Evolutionary conservation across 2,113 vertebrate genomes (phyloP).

Genomic region (Salvelinus fontinalis): DNA sequence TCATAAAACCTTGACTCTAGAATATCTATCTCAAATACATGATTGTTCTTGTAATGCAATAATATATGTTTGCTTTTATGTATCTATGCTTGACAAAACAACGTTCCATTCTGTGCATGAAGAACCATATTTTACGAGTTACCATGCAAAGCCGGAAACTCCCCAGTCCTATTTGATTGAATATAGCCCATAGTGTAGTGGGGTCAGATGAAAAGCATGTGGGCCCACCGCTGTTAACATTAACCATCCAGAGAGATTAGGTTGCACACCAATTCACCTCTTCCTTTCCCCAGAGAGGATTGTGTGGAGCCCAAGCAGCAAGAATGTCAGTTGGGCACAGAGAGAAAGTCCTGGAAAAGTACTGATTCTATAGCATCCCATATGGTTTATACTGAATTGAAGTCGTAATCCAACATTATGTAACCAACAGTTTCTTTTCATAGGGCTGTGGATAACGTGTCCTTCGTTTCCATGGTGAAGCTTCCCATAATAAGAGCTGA

Average conservation of each 20-base stretch:
- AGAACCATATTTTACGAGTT: neutral
- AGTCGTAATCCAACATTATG: conserved; percentile 24
- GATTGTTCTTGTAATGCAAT: too few relatives aligned
- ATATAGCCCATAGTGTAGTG: conserved; percentile 15
- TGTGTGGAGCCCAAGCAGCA: neutral
- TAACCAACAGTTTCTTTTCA: conserved; percentile 5
- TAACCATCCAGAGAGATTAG: conserved; percentile 22
- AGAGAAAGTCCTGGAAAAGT: conserved; percentile 4
- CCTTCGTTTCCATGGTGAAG: conserved; percentile 28
- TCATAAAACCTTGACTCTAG: too few relatives aligned
- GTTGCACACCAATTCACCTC: conserved; percentile 23
- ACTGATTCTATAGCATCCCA: conserved; percentile 14
- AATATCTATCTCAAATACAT: too few relatives aligned
- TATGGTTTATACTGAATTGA: conserved; percentile 28
- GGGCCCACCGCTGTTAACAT: conserved; percentile 38
- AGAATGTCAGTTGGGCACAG: conserved; percentile 9
- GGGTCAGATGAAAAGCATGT: conserved; percentile 40
- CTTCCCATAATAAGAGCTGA: conserved; percentile 24
- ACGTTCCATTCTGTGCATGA: neutral
- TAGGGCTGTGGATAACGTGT: neutral
- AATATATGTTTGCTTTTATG: too few relatives aligned
- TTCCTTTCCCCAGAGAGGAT: neutral
- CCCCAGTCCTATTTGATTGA: neutral
- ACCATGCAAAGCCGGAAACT: neutral
- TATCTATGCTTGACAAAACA: neutral